Evolutionary conservation across 2,113 vertebrate species (phyloP).

Genomic region (Apaloderma vittatum): DNA sequence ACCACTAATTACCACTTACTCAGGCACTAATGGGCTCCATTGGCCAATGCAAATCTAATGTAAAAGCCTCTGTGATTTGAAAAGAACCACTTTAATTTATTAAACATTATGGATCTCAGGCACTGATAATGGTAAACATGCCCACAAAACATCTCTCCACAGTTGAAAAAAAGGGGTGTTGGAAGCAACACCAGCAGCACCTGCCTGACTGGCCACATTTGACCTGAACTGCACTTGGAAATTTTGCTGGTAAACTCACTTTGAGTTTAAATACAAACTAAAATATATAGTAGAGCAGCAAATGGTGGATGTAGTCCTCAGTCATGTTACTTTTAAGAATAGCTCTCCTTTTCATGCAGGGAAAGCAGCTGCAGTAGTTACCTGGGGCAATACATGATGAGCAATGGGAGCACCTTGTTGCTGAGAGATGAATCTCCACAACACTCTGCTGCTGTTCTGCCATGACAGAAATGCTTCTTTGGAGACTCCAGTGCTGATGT

Average conservation of each 20-base stretch:
- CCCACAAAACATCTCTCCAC: neutral
- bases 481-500: neutral
- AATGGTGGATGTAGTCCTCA: neutral
- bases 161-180: neutral
- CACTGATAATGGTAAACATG: neutral
- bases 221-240: neutral
- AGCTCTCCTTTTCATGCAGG: neutral
- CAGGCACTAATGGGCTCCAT: conserved; percentile 39
- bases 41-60: neutral
- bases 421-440: neutral
- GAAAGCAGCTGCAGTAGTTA: neutral
- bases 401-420: neutral
- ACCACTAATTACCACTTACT: conserved; percentile 63
- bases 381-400: neutral
- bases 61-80: conserved; percentile 4
- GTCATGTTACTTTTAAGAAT: neutral
- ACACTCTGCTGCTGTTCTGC: neutral
- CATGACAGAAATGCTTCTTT: neutral
- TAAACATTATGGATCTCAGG: neutral
- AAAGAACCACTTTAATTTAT: neutral
- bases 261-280: neutral
- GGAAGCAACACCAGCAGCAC: neutral
- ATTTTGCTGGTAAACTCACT: neutral
- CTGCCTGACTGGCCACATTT: neutral
- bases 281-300: neutral